Evolutionary conservation across 2,888 invertebrate genomes (phyloP).

Genomic region (Odontomyia ornata): DNA sequence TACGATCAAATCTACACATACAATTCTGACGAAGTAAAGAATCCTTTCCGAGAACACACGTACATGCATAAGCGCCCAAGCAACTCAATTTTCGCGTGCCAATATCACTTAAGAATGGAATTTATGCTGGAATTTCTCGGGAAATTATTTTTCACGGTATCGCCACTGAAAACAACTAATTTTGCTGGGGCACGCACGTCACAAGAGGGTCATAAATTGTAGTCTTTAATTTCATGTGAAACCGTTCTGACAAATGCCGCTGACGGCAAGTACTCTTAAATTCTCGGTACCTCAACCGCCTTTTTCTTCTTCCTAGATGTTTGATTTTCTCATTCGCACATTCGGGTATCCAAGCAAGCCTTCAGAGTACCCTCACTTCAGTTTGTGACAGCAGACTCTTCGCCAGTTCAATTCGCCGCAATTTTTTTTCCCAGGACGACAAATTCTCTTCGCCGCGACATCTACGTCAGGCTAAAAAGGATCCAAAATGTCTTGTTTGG

Average conservation of each 20-base stretch:
- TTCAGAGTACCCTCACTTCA: neutral
- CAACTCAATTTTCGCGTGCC: slow-evolving; percentile 19
- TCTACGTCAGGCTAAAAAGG: too few relatives aligned
- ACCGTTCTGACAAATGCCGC: neutral
- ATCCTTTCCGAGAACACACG: slow-evolving; percentile 9
- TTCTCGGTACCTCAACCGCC: neutral
- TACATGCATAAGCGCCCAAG: neutral
- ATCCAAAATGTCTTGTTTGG: too few relatives aligned
- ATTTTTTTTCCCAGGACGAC: slow-evolving; percentile 1
- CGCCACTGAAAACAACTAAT: slow-evolving; percentile 29
- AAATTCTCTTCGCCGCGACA: neutral
- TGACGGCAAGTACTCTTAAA: too few relatives aligned
- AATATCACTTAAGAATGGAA: slow-evolving; percentile 5
- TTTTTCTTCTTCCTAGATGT: neutral
- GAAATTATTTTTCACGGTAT: slow-evolving; percentile 19
- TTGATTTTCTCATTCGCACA: neutral
- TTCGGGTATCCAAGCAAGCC: neutral
- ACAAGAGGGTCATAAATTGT: neutral
- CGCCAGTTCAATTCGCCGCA: slow-evolving; percentile 12
- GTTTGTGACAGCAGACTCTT: neutral
- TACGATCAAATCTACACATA: neutral
- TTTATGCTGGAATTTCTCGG: slow-evolving; percentile 19
- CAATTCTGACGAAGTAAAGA: slow-evolving; percentile 2
- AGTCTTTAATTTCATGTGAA: slow-evolving; percentile 19
- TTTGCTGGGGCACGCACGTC: neutral